phyloP scores from a whole-genome alignment of 2,888 invertebrate species.

The Phragmatobia fuliginosa region DNA sequence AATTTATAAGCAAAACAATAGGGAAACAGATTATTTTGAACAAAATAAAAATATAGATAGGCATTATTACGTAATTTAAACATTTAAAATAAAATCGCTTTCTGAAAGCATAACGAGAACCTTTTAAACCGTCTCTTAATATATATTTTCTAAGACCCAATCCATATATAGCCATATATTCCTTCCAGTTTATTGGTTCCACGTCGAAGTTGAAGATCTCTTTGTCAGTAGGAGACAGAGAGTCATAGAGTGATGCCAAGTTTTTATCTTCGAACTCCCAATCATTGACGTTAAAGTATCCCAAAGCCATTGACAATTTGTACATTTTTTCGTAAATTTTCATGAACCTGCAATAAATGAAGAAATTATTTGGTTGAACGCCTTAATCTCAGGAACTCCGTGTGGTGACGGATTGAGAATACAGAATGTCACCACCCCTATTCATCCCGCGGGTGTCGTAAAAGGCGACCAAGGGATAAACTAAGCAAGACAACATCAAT shows the following conservation, averaged over 20 bases:
- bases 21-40: slow-evolving; percentile 20
- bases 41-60: slow-evolving; percentile 22
- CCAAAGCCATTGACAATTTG: slow-evolving; percentile 30
- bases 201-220: slow-evolving; percentile 56
- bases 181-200: slow-evolving; percentile 38
- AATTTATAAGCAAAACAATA: slow-evolving; percentile 7
- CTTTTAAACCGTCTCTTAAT: slow-evolving; percentile 45
- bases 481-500: too few relatives aligned
- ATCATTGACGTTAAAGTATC: slow-evolving; percentile 43
- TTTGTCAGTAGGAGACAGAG: slow-evolving; percentile 34
- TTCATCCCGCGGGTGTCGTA: too few relatives aligned
- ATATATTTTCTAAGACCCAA: slow-evolving; percentile 55
- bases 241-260: slow-evolving; percentile 22
- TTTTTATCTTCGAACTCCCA: slow-evolving; percentile 51
- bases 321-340: slow-evolving; percentile 47
- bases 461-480: too few relatives aligned
- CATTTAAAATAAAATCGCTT: slow-evolving; percentile 28
- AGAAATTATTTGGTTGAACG: too few relatives aligned
- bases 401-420: too few relatives aligned
- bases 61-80: background rate
- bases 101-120: background rate
- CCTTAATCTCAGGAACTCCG: too few relatives aligned
- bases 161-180: slow-evolving; percentile 42
- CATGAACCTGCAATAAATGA: slow-evolving; percentile 42
- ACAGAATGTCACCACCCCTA: too few relatives aligned